Base-by-base conservation (phyloP, 1,140 invertebrate species). In the Drosophila funebris region DNA sequence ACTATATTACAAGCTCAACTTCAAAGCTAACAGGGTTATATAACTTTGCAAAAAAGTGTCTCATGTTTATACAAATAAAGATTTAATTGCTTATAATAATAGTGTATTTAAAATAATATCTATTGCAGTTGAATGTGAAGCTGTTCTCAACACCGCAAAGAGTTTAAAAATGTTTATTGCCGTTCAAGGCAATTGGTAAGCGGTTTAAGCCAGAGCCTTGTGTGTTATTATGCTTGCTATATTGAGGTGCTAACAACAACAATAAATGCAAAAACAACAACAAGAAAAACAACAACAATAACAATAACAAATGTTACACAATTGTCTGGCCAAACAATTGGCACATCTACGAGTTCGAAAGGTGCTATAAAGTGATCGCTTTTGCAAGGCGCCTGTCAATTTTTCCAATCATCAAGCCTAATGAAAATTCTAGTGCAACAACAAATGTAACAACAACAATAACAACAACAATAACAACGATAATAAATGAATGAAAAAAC, bases 341-440 rank as follows among this genome's bases (percentile, higher is more conserved):
- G 67, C 72, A 53, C 63, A 75, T 46, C 36, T 66, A 73, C 56
- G 14, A 68, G 4, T 22, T 24, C 18, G 20, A 7, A 3, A 41
- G 48, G 46, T 22, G 46, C 52, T 56, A 84, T 79, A 76, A 74
- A 84, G 80, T 79, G 83, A 84, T 84, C 76, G 76, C 75, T 77
- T 85, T 81, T 57, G 66, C 71, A 75, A 82, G 64, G 67, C 70
- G 72, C 75, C 83, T 88, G 83, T 82, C 83, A 87, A 87, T 87
- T 82, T 88, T 87, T 82, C 75, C 83, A 87, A 87, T 87, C 83
- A 87, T 88, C 83, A 82, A 48, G 78, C 78, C 82, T 81, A 81
- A 87, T 87, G 82, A 78, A 87, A 87, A 81, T 78, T 81, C 82
- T 69, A 78, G 80, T 64, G 48, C 69, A 62, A 41, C 31, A 56